phyloP scores from a whole-genome alignment of 2,113 vertebrate genomes.

The Elgaria multicarinata region DNA sequence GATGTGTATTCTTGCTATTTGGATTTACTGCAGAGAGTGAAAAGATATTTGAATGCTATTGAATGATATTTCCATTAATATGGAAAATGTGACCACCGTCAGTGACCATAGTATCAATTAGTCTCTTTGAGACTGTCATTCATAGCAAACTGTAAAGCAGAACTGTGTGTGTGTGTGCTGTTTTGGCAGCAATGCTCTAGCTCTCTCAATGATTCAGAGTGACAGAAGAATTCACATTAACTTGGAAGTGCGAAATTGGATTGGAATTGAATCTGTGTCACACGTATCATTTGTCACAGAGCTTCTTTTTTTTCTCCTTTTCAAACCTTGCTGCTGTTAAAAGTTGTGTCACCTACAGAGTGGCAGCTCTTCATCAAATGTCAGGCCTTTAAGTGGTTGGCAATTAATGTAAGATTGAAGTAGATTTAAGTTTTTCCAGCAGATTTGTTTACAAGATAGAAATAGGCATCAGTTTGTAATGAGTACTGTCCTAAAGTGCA shows the following conservation, averaged over 20 bases:
- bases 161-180: background rate
- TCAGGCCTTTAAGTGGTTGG: slow-evolving; percentile 62
- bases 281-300: slow-evolving; percentile 56
- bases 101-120: slow-evolving; percentile 43
- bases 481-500: background rate
- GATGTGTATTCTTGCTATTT: slow-evolving; percentile 26
- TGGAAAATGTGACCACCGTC: slow-evolving; percentile 36
- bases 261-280: slow-evolving; percentile 59
- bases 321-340: slow-evolving; percentile 58
- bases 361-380: slow-evolving; percentile 64
- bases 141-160: background rate
- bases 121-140: slow-evolving; percentile 32
- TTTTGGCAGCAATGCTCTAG: slow-evolving; percentile 58
- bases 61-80: slow-evolving; percentile 39
- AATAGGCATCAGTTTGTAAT: slow-evolving; percentile 8
- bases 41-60: background rate
- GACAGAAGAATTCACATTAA: slow-evolving; percentile 60
- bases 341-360: slow-evolving; percentile 49
- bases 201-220: slow-evolving; percentile 58
- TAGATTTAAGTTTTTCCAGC: slow-evolving; percentile 51
- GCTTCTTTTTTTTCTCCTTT: background rate
- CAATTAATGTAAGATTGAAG: slow-evolving; percentile 63
- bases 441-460: slow-evolving; percentile 63
- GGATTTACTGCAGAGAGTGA: background rate
- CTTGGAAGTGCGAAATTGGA: slow-evolving; percentile 65